These are phyloP conservation scores for Yponomeuta malinellus DNA, from an alignment of 2,888 invertebrate species.

Conservation along the genomic window DNA sequence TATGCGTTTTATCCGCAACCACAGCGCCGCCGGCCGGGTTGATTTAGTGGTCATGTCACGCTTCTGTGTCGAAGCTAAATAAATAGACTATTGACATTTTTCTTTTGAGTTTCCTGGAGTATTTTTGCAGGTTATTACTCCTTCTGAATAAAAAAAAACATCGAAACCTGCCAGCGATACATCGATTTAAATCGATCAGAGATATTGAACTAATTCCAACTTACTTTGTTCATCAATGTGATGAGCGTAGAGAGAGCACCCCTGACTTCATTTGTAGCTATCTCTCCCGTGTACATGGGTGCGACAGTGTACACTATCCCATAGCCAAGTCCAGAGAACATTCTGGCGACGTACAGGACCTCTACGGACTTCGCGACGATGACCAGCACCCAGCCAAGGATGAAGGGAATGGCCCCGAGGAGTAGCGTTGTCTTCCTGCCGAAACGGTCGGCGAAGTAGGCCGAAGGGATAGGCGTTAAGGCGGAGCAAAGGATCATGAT, in stretches of 20 bases:
- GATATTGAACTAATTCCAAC: slow-evolving; percentile 23
- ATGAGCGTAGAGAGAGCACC: slow-evolving; percentile 78
- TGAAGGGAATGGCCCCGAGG: slow-evolving; percentile 75
- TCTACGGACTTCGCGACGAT: slow-evolving; percentile 74
- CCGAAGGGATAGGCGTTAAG: slow-evolving; percentile 77
- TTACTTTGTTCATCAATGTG: slow-evolving; percentile 74
- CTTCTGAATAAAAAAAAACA: slow-evolving; percentile 9
- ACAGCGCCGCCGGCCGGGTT: too few species aligned
- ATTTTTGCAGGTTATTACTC: background rate
- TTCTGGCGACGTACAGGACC: slow-evolving; percentile 74
- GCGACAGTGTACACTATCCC: slow-evolving; percentile 77
- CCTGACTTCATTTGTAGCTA: slow-evolving; percentile 76
- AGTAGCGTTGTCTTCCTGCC: slow-evolving; percentile 82
- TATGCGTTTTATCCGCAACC: slow-evolving; percentile 2
- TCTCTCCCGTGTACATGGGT: slow-evolving; percentile 79
- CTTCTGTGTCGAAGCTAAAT: background rate
- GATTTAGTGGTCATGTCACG: slow-evolving; percentile 9
- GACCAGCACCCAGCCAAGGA: slow-evolving; percentile 79
- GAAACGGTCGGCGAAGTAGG: slow-evolving; percentile 77
- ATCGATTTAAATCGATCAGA: background rate
- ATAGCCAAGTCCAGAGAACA: slow-evolving; percentile 79
- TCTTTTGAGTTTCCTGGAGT: background rate
- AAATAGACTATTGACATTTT: background rate
- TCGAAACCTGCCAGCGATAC: background rate
- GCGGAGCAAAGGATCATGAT: slow-evolving; percentile 80